phyloP scores from a whole-genome alignment of 2,113 vertebrate genomes.

The Bubo bubo region DNA sequence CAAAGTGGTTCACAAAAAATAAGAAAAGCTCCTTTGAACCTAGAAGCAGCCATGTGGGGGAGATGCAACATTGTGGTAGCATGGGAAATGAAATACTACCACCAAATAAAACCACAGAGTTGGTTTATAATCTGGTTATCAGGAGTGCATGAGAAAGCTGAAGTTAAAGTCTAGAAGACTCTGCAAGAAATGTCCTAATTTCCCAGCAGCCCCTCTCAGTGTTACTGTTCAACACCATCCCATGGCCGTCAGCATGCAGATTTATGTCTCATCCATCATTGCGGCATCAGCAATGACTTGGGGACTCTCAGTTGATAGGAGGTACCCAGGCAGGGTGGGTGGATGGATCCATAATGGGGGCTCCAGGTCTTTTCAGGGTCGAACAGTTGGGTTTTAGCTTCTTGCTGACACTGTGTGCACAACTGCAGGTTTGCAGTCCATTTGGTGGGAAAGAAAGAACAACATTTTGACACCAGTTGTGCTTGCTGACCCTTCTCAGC shows the following conservation, averaged over 20 bases:
- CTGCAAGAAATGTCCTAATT: background rate
- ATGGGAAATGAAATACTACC: rapidly evolving
- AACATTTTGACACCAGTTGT: background rate
- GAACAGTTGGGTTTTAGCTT: background rate
- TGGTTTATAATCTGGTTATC: background rate
- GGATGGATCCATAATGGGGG: background rate
- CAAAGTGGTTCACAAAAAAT: background rate
- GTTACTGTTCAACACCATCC: background rate
- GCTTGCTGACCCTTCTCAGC: background rate
- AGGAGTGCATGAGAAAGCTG: background rate
- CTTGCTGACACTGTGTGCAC: background rate
- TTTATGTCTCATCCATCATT: background rate
- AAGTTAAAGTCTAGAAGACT: background rate
- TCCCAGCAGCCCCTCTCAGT: background rate
- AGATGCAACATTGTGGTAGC: background rate
- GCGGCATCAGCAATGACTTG: background rate
- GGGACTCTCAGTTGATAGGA: rapidly evolving
- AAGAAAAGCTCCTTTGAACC: background rate
- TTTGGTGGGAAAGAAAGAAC: background rate
- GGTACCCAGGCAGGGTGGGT: rapidly evolving
- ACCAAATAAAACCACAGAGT: background rate
- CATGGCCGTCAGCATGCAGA: rapidly evolving
- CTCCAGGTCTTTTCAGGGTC: background rate
- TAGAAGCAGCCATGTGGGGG: background rate
- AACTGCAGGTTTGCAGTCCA: background rate